Conservation (phyloP, 2,888 invertebrate genomes). For the Limnephilus marmoratus region DNA sequence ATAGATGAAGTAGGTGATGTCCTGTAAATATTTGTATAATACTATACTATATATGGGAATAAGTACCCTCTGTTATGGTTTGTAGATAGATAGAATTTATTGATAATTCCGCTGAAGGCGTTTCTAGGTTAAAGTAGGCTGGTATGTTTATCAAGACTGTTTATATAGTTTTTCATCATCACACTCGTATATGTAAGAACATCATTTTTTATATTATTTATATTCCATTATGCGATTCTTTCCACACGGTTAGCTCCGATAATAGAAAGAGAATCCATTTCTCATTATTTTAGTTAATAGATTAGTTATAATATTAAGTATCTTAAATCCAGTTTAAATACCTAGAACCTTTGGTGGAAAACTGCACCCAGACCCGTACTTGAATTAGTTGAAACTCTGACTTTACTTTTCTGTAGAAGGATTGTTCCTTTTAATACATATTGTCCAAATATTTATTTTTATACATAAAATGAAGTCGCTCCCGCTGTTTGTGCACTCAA, state of each 20-base stretch:
- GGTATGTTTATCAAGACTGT: background rate
- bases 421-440: no score
- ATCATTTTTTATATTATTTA: background rate
- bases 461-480: no score
- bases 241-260: background rate
- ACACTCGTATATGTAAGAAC: background rate
- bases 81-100: slow-evolving; percentile 20
- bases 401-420: no score
- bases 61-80: background rate
- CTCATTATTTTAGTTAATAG: background rate
- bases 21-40: slow-evolving; percentile 14
- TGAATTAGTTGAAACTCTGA: background rate
- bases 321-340: background rate
- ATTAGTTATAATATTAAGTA: background rate
- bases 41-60: background rate
- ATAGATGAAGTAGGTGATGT: background rate
- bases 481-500: no score
- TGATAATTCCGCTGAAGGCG: background rate
- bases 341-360: background rate
- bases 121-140: background rate
- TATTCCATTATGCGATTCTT: background rate
- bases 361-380: background rate
- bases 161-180: background rate
- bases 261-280: background rate
- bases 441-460: no score